These are phyloP conservation scores for Argynnis bischoffii DNA, from an alignment of 2,888 invertebrate genomes.

Conservation along the genomic window DNA sequence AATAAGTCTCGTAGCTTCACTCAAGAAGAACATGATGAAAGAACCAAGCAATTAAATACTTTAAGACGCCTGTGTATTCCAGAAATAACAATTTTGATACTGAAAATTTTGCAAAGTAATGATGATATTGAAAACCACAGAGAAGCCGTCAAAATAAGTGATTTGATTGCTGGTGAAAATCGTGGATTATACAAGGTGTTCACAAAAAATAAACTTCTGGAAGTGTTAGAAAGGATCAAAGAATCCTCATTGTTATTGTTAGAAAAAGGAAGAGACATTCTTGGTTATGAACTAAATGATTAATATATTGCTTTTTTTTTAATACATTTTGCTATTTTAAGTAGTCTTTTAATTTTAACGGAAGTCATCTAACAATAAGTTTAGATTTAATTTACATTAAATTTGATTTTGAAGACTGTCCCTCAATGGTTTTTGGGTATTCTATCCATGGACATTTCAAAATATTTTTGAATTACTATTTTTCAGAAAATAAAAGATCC, in stretches of 20 bases:
- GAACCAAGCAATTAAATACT: conserved; percentile 87
- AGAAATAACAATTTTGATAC: conserved; percentile 89
- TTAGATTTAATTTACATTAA: too few relatives aligned
- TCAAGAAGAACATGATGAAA: conserved; percentile 74
- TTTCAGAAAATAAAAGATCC: background rate
- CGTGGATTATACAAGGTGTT: conserved; percentile 91
- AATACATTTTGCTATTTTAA: conserved; percentile 61
- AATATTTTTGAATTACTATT: too few relatives aligned
- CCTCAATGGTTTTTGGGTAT: too few relatives aligned
- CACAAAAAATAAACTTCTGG: conserved; percentile 88
- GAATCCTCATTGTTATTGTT: conserved; percentile 90
- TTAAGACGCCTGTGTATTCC: conserved; percentile 92
- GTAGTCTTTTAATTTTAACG: conserved; percentile 45
- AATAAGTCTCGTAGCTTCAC: conserved; percentile 71
- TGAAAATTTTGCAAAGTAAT: conserved; percentile 89
- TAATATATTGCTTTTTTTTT: conserved; percentile 42
- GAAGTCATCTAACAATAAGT: too few relatives aligned
- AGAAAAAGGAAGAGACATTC: conserved; percentile 90
- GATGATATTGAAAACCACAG: conserved; percentile 89
- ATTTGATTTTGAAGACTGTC: too few relatives aligned
- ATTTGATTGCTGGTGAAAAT: conserved; percentile 90
- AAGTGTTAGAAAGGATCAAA: conserved; percentile 88
- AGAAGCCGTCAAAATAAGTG: conserved; percentile 85
- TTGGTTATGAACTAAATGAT: conserved; percentile 85
- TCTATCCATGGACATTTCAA: too few relatives aligned